Base-by-base conservation (phyloP, 2,797 vertebrate species). In the Myotis findleyi region DNA sequence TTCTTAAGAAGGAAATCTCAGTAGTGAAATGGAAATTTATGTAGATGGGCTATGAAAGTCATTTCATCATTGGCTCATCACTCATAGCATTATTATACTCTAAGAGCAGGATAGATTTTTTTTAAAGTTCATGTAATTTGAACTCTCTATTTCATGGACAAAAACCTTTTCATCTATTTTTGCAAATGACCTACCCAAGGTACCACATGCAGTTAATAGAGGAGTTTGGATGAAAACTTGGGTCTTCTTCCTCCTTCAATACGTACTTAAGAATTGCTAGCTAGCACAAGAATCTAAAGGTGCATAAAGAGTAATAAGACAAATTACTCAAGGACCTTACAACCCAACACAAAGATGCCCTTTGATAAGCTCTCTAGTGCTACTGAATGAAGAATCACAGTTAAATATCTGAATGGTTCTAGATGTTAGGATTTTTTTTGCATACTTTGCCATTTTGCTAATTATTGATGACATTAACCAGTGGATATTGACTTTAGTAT, bases 1-100 rank as follows among this genome's bases (percentile, higher is more conserved):
- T 55, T 86, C 36, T 92, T 75, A 77, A 80, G 57, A 81, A 41
- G 85, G 27, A 89, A 73, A 71, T 82, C 21, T 89, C 49, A 55
- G 23, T 64, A 69, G 44, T 75, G 33, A 94, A 92, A 62, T 72
- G 18, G 30, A 81, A 85, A 57, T 71, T 79, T 68, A 72, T 4
- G 11, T 47, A 33, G 36, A 49, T 55, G 41, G 13, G 2, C 10
- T 62, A 30, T 21, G 11, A 64, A 85, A 33, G 18, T 91, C 49
- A 53, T 38, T 71, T 66, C 49, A 25, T 94, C 7, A 38, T 20
- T 49, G 14, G 18, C 64, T 94, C 47, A 21, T 86, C 33, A 73
- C 80, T 86, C 25, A 25, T 18, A 33, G 33, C 7, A 38, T 76
- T 81, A 62, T 93, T 80, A 18, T 80, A 5, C 9, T 49, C 4